Percentiles rank a stretch among this genome's conserved stretches.
Evolutionary conservation across 2,797 vertebrate genomes (phyloP).

Genomic region (Enteromius mattozi): DNA sequence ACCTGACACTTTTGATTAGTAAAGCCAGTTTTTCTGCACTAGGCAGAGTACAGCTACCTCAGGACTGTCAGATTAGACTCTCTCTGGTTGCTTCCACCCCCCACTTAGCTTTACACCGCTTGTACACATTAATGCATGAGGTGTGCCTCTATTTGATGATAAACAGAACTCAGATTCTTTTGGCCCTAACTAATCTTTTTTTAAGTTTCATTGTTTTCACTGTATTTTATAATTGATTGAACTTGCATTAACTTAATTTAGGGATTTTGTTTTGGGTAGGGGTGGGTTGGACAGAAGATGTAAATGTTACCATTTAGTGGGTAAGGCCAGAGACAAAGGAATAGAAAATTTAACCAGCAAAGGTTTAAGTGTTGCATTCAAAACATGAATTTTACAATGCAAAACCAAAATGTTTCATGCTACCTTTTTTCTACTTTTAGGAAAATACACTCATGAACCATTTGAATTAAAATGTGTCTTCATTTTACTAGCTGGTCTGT

Average conservation of each 20-base stretch:
- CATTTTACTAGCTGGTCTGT: conserved; percentile 64
- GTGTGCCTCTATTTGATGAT: conserved; percentile 73
- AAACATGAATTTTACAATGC: conserved; percentile 69
- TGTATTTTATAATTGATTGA: conserved; percentile 65
- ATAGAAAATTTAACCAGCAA: conserved; percentile 41
- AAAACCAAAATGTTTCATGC: conserved; percentile 65
- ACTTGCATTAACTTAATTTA: conserved; percentile 73
- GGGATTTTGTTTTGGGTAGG: conserved; percentile 31
- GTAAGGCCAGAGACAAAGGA: conserved; percentile 71
- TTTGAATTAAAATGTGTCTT: conserved; percentile 81
- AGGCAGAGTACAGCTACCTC: conserved; percentile 96
- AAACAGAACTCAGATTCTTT: conserved; percentile 65
- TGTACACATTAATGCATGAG: conserved; percentile 69
- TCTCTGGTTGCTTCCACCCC: conserved; percentile 65
- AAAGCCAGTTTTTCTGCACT: conserved; percentile 90
- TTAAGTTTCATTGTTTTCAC: conserved; percentile 58
- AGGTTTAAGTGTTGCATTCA: conserved; percentile 54
- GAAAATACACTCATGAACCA: conserved; percentile 77
- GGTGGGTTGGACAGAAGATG: conserved; percentile 62
- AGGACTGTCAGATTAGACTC: conserved; percentile 82
- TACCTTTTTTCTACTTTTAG: conserved; percentile 68
- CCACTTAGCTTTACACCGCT: conserved; percentile 43
- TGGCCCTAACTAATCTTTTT: conserved; percentile 56
- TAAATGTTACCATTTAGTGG: conserved; percentile 64
- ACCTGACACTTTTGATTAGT: conserved; percentile 65